These are phyloP conservation scores for Nysson spinosus DNA, from an alignment of 2,888 invertebrate species.

Conservation along the genomic window DNA sequence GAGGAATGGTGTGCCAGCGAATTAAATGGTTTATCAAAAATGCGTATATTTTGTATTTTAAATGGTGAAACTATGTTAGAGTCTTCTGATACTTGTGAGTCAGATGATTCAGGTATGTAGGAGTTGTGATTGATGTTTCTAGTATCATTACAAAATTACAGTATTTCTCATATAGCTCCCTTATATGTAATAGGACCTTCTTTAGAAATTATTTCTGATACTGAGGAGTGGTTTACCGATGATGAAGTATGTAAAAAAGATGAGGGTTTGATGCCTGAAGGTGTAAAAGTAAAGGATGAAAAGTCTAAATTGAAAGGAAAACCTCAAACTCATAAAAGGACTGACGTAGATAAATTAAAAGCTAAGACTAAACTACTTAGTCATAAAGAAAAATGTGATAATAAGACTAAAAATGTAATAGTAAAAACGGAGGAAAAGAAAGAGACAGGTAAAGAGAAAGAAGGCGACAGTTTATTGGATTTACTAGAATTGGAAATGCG, in stretches of 20 bases:
- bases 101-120: conserved; percentile 70
- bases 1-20: conserved; percentile 73
- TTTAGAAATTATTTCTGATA: conserved; percentile 75
- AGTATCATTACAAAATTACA: neutral
- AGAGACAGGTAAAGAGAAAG: conserved; percentile 64
- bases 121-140: neutral
- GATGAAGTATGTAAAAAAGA: conserved; percentile 63
- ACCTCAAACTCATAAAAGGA: conserved; percentile 45
- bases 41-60: conserved; percentile 69
- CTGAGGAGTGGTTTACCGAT: conserved; percentile 73
- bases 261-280: conserved; percentile 51
- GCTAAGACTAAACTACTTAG: conserved; percentile 39
- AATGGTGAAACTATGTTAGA: conserved; percentile 71
- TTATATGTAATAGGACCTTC: conserved; percentile 66
- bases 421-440: conserved; percentile 64
- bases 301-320: conserved; percentile 56
- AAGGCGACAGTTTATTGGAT: conserved; percentile 78
- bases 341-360: too few species aligned
- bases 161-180: conserved; percentile 5
- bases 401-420: conserved; percentile 46
- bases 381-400: conserved; percentile 29
- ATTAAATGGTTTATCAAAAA: conserved; percentile 74
- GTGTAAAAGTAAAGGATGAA: conserved; percentile 56
- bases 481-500: conserved; percentile 81
- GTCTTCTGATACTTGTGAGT: conserved; percentile 74